Base-by-base conservation (phyloP, 2,113 vertebrate species). In the Orycteropus afer region DNA sequence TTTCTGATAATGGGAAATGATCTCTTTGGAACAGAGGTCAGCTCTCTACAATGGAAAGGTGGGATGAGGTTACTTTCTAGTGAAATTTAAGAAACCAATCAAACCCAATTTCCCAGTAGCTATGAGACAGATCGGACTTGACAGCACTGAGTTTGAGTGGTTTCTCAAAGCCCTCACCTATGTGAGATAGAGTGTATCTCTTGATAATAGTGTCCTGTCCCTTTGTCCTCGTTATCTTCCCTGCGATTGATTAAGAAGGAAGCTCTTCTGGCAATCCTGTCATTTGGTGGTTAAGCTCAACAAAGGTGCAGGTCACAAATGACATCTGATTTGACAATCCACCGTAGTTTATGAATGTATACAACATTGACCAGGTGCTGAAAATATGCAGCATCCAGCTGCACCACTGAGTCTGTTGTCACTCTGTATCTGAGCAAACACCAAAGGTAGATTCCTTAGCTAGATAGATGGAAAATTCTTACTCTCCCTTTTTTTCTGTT, bases 351-450 rank as follows among this genome's bases (percentile, higher is more conserved):
- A 18, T 61, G 90, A 45, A 86, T 83, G 87, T 74, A 90, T 51
- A 89, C 45, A 0, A 42, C 53, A 90, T 82, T 97, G 93, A 59
- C 88, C 96, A 95, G 96, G 80, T 86, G 94, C 96, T 95, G 95
- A 73, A 86, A 89, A 88, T 0, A 11, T 2, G 40, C 20, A 57
- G 0, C 65, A 37, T 65, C 8, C 10, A 65, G n/a, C 11, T 84
- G 20, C 1, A 67, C 93, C 76, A 88, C 82, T 69, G 69, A 91
- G 84, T 86, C 4, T n/a, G 27, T 53, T 29, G 23, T 91, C 94
- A 84, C 82, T 86, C 93, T 89, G 94, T 37, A 90, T 95, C 88
- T 3, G 0, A 78, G 67, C 55, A 10, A 37, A 29, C 7, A 15
- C 73, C 85, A 80, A 53, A 42, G 74, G 77, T 94, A 83, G 74